Evolutionary conservation across 2,113 vertebrate genomes (phyloP).

Genomic region (Tor tambroides): DNA sequence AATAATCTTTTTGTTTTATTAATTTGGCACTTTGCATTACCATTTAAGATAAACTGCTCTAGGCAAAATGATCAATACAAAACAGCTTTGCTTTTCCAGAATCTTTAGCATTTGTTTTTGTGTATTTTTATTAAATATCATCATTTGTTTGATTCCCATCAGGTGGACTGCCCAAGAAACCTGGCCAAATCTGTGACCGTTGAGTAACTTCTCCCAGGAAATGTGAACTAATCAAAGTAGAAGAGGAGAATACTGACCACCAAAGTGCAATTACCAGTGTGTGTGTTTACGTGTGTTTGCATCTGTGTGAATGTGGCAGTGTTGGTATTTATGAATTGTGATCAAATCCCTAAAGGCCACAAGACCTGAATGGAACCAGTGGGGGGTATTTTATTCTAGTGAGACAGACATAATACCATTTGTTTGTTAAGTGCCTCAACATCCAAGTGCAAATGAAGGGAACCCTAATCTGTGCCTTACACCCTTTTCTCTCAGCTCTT

Average conservation of each 20-base stretch:
- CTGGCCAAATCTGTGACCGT: slow-evolving; percentile 97
- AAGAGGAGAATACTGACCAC: slow-evolving; percentile 54
- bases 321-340: slow-evolving; percentile 54
- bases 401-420: background rate
- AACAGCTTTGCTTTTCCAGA: too few species aligned
- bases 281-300: slow-evolving; percentile 50
- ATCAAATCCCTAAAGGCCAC: slow-evolving; percentile 45
- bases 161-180: slow-evolving; percentile 97
- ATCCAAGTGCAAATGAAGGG: slow-evolving; percentile 38
- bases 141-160: slow-evolving; percentile 55
- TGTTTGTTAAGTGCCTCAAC: slow-evolving; percentile 35
- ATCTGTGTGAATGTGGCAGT: slow-evolving; percentile 38
- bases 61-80: background rate
- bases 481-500: slow-evolving; percentile 24
- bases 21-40: background rate
- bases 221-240: slow-evolving; percentile 6
- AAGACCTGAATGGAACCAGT: background rate
- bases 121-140: background rate
- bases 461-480: slow-evolving; percentile 57
- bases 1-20: background rate
- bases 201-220: slow-evolving; percentile 75
- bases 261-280: slow-evolving; percentile 70
- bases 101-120: background rate
- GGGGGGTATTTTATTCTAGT: slow-evolving; percentile 15
- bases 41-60: background rate